Base-by-base conservation (phyloP, 2,113 vertebrate genomes). In the Xenotilapia longispinis region DNA sequence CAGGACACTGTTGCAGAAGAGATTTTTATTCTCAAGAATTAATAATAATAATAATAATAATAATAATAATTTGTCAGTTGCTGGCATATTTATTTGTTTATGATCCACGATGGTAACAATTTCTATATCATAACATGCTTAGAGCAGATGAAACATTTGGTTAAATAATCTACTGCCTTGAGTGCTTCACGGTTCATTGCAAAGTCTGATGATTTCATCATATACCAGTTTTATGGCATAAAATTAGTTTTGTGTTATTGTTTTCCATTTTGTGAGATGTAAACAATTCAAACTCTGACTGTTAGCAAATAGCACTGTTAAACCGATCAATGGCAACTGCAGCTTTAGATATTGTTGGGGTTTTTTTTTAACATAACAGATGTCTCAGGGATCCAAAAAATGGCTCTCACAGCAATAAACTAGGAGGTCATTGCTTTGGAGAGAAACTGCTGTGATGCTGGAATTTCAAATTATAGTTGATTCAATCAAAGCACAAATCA, bases 381-480 rank as follows among this genome's bases (percentile, higher is more conserved):
- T 84, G 31, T 89, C 65, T 73, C 5, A 45, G 26, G 73, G 51
- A 65, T 73, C 63, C 54, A 9, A 40, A 75, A 87, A 89, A 31
- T 45, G 31, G 14, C 84, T 80, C 65, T 80, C 36, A 12, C 42
- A 38, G 80, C 23, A 4, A 83, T 58, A 21, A 84, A 65, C 26
- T 70, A 87, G 85, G 47, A 45, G 26, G 73, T 78, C 9, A 42
- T 75, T 82, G 73, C 84, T 81, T 90, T 54, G 54, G 57, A 73
- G 89, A 86, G 36, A 75, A 33, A 65, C n/a, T 80, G 78, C 80
- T 80, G 23, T 68, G 45, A 19, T 5, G 45, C 15, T 7, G 26
- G 10, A 89, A 82, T 91, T 87, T 40, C 31, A 88, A 86, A 90
- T 81, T 28, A 73, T n/a, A 82, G 53, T 57, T 82, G 60, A 84